Percentiles rank a stretch among this genome's conserved stretches.
Evolutionary conservation across 2,113 vertebrate genomes (phyloP).

Genomic region (Mellivora capensis): DNA sequence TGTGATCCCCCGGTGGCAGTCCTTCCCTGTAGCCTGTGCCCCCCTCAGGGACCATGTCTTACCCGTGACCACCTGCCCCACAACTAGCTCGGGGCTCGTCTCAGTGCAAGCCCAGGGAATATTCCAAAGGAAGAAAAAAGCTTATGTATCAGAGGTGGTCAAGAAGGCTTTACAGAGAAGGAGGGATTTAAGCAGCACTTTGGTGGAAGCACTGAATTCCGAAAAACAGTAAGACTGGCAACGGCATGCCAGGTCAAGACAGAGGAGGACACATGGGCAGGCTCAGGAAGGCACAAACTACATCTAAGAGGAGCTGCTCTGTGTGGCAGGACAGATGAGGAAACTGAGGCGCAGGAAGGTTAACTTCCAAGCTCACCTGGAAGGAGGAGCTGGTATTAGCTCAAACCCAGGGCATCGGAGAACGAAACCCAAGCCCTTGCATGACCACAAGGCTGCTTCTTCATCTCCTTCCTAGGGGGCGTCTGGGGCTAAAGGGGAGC

Average conservation of each 20-base stretch:
- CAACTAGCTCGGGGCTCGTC: background rate
- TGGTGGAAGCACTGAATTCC: background rate
- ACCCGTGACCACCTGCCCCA: background rate
- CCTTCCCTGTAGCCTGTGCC: background rate
- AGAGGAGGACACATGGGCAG: background rate
- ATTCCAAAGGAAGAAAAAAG: background rate
- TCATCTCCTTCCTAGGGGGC: background rate
- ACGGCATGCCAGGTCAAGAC: background rate
- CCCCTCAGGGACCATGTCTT: background rate
- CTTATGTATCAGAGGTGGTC: background rate
- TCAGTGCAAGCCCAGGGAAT: background rate
- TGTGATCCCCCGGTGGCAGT: background rate
- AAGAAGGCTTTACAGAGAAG: background rate
- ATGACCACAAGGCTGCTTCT: rapidly evolving
- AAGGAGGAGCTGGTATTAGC: background rate
- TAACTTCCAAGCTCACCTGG: background rate
- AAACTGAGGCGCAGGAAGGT: background rate
- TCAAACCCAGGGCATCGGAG: background rate
- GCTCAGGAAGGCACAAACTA: background rate
- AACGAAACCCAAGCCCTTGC: background rate
- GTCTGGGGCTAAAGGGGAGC: background rate
- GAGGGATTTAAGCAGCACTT: background rate
- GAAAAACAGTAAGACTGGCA: background rate
- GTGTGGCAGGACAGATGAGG: background rate
- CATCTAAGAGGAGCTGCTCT: background rate